These are phyloP conservation scores for Brachyalestes nurse DNA, from an alignment of 2,797 vertebrate species.

Conservation along the genomic window DNA sequence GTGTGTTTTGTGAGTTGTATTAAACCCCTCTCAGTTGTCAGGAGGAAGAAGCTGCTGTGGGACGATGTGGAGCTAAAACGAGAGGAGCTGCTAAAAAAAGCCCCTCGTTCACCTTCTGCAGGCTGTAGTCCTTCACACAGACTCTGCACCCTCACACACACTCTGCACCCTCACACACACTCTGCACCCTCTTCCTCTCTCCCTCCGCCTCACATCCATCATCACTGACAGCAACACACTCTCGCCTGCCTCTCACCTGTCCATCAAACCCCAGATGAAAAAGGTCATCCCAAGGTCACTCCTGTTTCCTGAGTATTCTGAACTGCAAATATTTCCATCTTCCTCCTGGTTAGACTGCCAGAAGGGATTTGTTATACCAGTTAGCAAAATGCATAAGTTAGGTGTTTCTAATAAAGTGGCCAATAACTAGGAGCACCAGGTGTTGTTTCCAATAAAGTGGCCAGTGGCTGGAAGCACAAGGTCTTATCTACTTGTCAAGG, in stretches of 20 bases:
- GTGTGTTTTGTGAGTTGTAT: not conserved
- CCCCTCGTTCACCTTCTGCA: slow-evolving; percentile 43
- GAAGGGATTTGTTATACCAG: too few species aligned
- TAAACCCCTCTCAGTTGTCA: not conserved
- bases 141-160: not conserved
- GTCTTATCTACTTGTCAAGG: not conserved
- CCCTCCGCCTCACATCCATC: slow-evolving; percentile 41
- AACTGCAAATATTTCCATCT: too few species aligned
- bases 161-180: not conserved
- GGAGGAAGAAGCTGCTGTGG: slow-evolving; percentile 14
- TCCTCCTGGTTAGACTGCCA: not conserved
- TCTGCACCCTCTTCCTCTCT: not conserved
- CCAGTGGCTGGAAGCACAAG: too few species aligned
- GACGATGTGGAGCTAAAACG: slow-evolving; percentile 20
- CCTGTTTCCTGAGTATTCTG: not conserved
- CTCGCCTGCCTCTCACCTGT: slow-evolving; percentile 13
- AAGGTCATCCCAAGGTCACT: slow-evolving; percentile 41
- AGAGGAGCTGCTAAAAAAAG: slow-evolving; percentile 44
- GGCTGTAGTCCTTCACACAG: slow-evolving; percentile 12
- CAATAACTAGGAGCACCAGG: too few species aligned
- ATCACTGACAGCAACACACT: slow-evolving; percentile 40
- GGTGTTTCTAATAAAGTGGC: too few species aligned
- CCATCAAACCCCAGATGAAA: slow-evolving; percentile 14
- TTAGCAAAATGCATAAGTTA: too few species aligned
- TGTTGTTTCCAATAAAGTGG: too few species aligned